Conservation (phyloP, 2,113 vertebrate species). For the Falcunculus frontatus region DNA sequence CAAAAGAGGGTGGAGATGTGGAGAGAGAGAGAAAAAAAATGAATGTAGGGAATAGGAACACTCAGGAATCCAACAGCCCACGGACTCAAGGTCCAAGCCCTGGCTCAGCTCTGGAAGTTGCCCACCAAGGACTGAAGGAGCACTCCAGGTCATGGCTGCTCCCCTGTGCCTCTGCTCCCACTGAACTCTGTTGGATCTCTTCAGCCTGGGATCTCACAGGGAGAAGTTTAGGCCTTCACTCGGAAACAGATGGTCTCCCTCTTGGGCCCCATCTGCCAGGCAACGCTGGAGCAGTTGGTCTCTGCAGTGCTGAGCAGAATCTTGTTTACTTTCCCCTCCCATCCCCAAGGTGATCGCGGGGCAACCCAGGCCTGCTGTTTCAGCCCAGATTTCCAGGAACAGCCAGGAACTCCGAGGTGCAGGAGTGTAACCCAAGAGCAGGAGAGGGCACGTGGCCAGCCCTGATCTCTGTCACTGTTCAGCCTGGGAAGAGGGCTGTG, state of each 20-base stretch:
- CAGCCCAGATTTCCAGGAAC: neutral
- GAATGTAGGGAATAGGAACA: neutral
- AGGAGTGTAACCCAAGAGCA: neutral
- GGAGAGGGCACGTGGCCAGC: neutral
- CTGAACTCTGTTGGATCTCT: neutral
- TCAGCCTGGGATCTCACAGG: neutral
- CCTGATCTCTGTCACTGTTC: neutral
- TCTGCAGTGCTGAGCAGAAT: conserved; percentile 17
- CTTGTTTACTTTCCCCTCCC: conserved; percentile 35
- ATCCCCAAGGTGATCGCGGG: neutral
- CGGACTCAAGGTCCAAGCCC: neutral
- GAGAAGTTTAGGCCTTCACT: neutral
- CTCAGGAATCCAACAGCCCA: neutral
- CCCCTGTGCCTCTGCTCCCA: neutral
- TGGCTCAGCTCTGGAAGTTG: neutral
- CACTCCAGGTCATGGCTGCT: neutral
- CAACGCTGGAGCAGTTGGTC: conserved; percentile 26
- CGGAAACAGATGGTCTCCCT: conserved; percentile 37
- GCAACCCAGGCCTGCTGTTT: neutral
- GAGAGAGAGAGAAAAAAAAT: neutral
- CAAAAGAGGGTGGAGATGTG: neutral
- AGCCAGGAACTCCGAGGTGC: neutral
- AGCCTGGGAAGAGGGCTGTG: neutral
- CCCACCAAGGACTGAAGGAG: neutral
- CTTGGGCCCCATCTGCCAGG: conserved; percentile 57